These are phyloP conservation scores for Alces alces DNA, from an alignment of 2,113 vertebrate species.

Conservation along the genomic window DNA sequence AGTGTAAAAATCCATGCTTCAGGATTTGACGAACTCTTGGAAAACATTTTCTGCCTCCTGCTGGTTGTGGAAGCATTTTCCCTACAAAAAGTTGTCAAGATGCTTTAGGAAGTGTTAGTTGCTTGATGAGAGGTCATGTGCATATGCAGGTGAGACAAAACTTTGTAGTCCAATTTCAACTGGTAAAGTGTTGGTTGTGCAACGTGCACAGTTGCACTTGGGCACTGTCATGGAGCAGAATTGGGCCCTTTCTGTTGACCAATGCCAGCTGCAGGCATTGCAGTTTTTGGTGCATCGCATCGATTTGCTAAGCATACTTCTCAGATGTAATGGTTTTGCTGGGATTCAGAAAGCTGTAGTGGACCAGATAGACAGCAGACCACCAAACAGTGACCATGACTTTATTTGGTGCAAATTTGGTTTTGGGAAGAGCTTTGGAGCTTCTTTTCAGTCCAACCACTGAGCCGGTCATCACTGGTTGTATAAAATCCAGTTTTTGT, in stretches of 20 bases:
- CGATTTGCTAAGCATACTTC: background rate
- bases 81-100: background rate
- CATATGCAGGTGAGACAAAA: background rate
- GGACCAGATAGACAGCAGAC: background rate
- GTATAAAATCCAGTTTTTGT: background rate
- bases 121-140: background rate
- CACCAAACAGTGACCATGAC: background rate
- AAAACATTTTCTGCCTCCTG: background rate
- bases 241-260: background rate
- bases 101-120: background rate
- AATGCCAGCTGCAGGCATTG: background rate
- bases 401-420: background rate
- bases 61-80: background rate
- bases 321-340: background rate
- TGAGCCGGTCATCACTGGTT: background rate
- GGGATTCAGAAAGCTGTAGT: background rate
- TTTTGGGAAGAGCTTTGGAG: background rate
- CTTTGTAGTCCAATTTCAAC: background rate
- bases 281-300: background rate
- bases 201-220: background rate
- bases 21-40: background rate
- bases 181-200: background rate
- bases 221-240: background rate
- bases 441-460: background rate
- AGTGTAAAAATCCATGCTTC: background rate